Evolutionary conservation across 1,140 invertebrate genomes (phyloP), one percentile per base, ranked within the genome.

Genomic region (Heliconius nattereri): DNA sequence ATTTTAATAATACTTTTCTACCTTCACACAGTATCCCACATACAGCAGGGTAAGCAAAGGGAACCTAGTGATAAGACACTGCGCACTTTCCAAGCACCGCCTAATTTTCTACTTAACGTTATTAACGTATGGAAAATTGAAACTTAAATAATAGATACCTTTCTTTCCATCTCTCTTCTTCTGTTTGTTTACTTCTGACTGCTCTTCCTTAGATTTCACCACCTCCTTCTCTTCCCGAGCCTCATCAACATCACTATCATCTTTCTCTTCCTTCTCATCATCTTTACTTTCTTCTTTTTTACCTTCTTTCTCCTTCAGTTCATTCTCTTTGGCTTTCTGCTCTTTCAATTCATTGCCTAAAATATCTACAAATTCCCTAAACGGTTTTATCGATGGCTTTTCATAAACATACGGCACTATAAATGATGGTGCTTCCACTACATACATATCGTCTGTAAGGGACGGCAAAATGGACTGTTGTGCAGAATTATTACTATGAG

Each of bases 341-440:
- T 96, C 95, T 71, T 95, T 95, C 71, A 97, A 95, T 87, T 96
- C 95, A 79, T 96, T 95, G 66, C 96, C 96, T 74, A 97, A 92
- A 85, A 96, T 95, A 52, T 96, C 95, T 70, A 98, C 95, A 90
- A 97, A 97, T 82, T 97, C 96, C 89, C 97, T 97, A 71, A 98
- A 95, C 70, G 96, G 96, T 86, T 97, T 97, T 9, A 97, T 91
- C 1, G 97, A 97, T 7, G 97, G 97, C 91, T 98, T 98, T 92
- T 98, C 97, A 91, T 98, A 98, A n/a, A 98, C 97, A 91, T 98
- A 98, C 60, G 98, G 98, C 83, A 98, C 97, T 87, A 98, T 98
- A 87, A 98, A 98, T 19, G 97, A 98, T 6, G 98, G 98, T 32
- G 98, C 98, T 93, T 98, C 98, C 11, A 98, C 97, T 1, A 98